Percentiles rank a stretch among this genome's conserved stretches.
Evolutionary conservation across 2,113 vertebrate species (phyloP).

Genomic region (Nycticryphes semicollaris): DNA sequence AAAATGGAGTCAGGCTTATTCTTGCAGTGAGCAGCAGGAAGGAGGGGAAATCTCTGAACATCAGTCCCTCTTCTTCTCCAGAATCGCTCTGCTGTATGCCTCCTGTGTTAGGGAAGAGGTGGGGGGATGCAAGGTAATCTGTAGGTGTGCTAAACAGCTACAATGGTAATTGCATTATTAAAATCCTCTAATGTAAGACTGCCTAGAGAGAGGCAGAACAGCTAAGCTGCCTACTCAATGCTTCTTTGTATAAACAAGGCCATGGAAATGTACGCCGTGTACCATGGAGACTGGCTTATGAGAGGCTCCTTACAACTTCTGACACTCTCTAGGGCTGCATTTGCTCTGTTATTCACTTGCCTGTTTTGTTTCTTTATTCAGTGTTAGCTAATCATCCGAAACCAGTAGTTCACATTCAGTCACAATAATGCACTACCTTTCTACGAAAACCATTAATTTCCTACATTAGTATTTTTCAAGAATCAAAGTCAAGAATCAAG

Average conservation of each 20-base stretch:
- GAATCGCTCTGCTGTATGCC: background rate
- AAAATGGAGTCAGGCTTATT: background rate
- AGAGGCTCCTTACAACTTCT: constrained; percentile 18
- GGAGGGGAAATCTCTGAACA: background rate
- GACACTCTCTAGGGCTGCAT: background rate
- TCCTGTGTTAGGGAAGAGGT: background rate
- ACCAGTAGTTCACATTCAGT: background rate
- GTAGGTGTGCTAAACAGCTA: constrained; percentile 46
- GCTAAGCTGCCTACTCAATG: constrained; percentile 46
- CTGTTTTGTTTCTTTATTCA: constrained; percentile 4
- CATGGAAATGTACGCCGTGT: constrained; percentile 30
- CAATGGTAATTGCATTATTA: constrained; percentile 38
- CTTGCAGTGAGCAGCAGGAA: background rate
- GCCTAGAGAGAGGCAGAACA: constrained; percentile 46
- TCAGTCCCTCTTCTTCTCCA: background rate
- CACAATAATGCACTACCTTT: background rate
- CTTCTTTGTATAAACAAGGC: constrained; percentile 46
- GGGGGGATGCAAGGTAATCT: background rate
- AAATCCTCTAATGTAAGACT: constrained; percentile 42
- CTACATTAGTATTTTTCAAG: background rate
- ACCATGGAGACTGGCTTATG: constrained; percentile 22
- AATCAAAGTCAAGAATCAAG: background rate
- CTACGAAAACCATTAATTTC: background rate
- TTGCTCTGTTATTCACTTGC: background rate
- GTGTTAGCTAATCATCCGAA: background rate